Conservation (phyloP, 2,113 vertebrate genomes). For the Collichthys lucidus region DNA sequence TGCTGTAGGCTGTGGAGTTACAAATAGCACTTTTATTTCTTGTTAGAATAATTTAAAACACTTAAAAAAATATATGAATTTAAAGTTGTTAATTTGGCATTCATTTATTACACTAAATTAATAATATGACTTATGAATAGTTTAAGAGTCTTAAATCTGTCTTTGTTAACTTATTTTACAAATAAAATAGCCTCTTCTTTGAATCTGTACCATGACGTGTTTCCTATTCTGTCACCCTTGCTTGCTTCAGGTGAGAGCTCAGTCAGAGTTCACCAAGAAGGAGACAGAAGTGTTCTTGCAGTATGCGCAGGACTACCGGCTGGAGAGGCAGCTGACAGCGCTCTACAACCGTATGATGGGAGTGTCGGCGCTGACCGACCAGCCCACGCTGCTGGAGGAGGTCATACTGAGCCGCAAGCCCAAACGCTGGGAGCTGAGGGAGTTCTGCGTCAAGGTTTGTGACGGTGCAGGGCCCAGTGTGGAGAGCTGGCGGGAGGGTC, state of each 20-base stretch:
- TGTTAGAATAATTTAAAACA: background rate
- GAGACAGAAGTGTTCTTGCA: constrained; percentile 78
- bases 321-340: constrained; percentile 81
- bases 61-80: too few relatives aligned
- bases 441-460: constrained; percentile 81
- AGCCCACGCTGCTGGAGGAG: constrained; percentile 76
- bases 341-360: constrained; percentile 78
- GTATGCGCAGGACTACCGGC: constrained; percentile 72
- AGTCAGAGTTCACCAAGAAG: constrained; percentile 65
- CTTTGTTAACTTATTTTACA: background rate
- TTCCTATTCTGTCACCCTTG: background rate
- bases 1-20: background rate
- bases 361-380: constrained; percentile 65
- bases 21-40: background rate
- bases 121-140: background rate
- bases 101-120: background rate
- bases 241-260: constrained; percentile 64
- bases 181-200: background rate
- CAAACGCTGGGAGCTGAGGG: constrained; percentile 78
- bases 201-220: background rate
- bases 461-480: background rate
- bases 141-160: background rate
- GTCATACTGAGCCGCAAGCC: constrained; percentile 72
- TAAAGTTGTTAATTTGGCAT: background rate
- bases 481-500: too few relatives aligned